phyloP scores from a whole-genome alignment of 2,797 vertebrate genomes.

The Aldrovandia affinis region DNA sequence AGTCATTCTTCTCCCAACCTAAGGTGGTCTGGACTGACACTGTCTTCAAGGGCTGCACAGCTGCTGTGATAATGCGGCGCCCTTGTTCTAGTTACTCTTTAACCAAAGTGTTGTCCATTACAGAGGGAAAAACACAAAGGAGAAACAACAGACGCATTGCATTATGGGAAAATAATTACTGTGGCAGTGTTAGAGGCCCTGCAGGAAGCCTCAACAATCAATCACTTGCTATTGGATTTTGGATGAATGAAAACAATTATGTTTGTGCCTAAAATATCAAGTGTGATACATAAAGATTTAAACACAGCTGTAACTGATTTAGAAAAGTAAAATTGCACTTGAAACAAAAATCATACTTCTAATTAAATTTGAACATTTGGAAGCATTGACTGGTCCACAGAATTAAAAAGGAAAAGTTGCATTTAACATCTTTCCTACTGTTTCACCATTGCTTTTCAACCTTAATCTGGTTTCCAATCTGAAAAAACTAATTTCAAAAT shows the following conservation, averaged over 20 bases:
- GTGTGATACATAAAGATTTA: neutral
- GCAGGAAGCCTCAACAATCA: neutral
- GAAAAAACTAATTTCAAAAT: neutral
- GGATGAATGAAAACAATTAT: neutral
- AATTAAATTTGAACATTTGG: neutral
- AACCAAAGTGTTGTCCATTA: slow-evolving; percentile 41
- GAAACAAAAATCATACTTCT: neutral
- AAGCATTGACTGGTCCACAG: neutral
- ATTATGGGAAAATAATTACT: neutral
- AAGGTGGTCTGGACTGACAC: neutral
- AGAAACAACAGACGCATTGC: neutral
- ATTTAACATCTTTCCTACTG: neutral
- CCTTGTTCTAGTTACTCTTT: slow-evolving; percentile 47
- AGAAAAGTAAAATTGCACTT: neutral
- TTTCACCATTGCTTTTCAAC: slow-evolving; percentile 20
- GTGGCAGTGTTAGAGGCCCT: neutral
- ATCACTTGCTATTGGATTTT: neutral
- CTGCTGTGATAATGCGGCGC: slow-evolving; percentile 4
- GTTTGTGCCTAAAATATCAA: neutral
- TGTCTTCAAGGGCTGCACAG: neutral
- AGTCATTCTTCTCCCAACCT: neutral
- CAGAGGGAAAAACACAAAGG: slow-evolving; percentile 22
- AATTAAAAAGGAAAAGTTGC: neutral
- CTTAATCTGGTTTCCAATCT: neutral
- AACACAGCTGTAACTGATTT: neutral